phyloP scores from a whole-genome alignment of 1,140 invertebrate species.

The Caenorhabditis tropicalis region DNA sequence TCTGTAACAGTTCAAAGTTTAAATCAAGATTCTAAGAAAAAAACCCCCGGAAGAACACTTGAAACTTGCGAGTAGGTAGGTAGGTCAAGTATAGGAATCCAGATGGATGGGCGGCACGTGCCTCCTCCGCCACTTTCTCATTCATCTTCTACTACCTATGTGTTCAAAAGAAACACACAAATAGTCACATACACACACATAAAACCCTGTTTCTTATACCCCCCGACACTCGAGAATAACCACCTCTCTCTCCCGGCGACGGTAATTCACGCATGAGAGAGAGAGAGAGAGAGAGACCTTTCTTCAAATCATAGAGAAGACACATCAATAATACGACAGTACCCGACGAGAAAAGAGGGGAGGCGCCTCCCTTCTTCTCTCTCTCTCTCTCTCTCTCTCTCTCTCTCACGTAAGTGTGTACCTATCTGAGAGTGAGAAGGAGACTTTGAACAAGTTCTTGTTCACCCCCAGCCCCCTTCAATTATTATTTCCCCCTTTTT shows the following conservation, averaged over 20 bases:
- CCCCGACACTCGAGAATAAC: constrained; percentile 11
- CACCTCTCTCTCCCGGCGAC: not conserved
- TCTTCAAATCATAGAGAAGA: no score
- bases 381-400: not conserved
- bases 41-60: no score
- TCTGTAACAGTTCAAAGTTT: no score
- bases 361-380: not conserved
- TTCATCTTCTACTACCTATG: not conserved
- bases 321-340: not conserved
- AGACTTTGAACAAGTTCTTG: not conserved
- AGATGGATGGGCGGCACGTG: not conserved
- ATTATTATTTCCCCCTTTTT: not conserved
- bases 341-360: not conserved
- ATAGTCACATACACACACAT: constrained; percentile 7
- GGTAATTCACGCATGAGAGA: constrained; percentile 14
- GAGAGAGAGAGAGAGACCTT: not conserved
- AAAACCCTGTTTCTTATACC: not conserved
- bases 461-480: not conserved
- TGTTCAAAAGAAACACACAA: constrained; percentile 30
- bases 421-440: not conserved
- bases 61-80: no score
- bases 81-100: not conserved
- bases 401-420: constrained; percentile 8
- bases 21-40: no score
- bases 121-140: not conserved